Percentiles rank a stretch among this genome's conserved stretches.
Conservation (phyloP, 2,797 vertebrate genomes). For the Dendrocincla tyrannina region DNA sequence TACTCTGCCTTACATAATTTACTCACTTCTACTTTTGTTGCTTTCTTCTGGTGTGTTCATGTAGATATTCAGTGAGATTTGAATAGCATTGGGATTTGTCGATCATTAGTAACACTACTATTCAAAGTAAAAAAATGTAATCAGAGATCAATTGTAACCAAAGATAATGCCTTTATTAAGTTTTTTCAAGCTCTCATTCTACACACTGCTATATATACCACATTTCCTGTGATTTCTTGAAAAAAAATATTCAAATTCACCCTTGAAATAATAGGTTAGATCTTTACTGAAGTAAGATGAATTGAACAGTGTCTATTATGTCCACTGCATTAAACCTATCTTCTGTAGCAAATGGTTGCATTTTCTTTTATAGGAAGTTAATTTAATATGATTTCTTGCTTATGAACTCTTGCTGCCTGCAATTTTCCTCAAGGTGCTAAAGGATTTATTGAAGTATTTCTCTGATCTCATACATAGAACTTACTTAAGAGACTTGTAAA, state of each 20-base stretch:
- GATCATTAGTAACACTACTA: background rate
- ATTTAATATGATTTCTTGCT: constrained; percentile 7
- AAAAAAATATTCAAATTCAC: background rate
- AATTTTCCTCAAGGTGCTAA: constrained; percentile 4
- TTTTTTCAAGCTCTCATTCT: background rate
- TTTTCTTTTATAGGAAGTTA: background rate
- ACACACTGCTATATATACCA: background rate
- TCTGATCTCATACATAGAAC: background rate
- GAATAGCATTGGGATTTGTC: background rate
- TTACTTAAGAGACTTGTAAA: background rate
- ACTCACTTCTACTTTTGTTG: background rate
- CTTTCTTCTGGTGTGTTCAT: background rate
- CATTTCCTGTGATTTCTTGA: background rate
- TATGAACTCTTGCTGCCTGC: background rate
- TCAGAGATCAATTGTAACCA: background rate
- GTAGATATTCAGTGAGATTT: background rate
- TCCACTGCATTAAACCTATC: background rate
- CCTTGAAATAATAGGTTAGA: background rate
- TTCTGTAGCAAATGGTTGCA: background rate
- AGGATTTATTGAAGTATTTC: constrained; percentile 17
- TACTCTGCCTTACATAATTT: background rate
- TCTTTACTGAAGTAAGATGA: background rate
- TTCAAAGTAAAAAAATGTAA: background rate
- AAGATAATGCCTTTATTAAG: background rate
- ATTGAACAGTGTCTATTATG: background rate